Evolutionary conservation across 2,797 vertebrate species (phyloP).

Genomic region (Yasuhikotakia modesta): DNA sequence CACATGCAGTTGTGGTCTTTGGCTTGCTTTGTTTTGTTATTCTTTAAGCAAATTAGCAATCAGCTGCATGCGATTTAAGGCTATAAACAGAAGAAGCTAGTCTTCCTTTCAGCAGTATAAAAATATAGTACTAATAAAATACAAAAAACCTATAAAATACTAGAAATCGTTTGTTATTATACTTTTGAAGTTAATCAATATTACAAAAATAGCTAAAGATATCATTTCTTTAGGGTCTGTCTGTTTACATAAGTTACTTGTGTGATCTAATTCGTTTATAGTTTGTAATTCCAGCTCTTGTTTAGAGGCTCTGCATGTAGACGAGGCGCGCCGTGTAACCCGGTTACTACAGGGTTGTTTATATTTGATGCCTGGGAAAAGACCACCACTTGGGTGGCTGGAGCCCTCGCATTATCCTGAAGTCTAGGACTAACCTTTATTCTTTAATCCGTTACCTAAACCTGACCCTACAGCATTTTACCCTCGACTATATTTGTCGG

Average conservation of each 20-base stretch:
- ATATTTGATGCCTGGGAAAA: constrained; percentile 43
- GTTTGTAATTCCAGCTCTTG: too few relatives aligned
- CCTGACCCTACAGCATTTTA: constrained; percentile 32
- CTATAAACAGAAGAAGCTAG: not conserved
- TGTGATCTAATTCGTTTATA: too few relatives aligned
- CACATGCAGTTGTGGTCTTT: not conserved
- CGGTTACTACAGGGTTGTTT: constrained; percentile 22
- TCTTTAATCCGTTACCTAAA: constrained; percentile 41
- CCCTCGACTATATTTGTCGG: constrained; percentile 11
- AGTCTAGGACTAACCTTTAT: constrained; percentile 41
- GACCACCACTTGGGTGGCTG: constrained; percentile 48
- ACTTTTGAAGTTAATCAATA: too few relatives aligned
- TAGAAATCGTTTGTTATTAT: not conserved
- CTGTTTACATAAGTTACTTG: too few relatives aligned
- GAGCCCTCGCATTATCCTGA: constrained; percentile 39
- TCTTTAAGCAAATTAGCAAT: constrained; percentile 20
- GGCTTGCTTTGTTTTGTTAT: constrained; percentile 5
- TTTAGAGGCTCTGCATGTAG: constrained; percentile 2
- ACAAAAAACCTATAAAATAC: too few relatives aligned
- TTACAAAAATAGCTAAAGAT: too few relatives aligned
- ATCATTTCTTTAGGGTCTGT: too few relatives aligned
- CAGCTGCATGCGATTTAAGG: not conserved
- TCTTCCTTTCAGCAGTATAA: not conserved
- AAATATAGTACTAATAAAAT: too few relatives aligned
- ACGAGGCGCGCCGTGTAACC: constrained; percentile 10